Conservation (phyloP, 2,888 invertebrate genomes). For the Pteria penguin region DNA sequence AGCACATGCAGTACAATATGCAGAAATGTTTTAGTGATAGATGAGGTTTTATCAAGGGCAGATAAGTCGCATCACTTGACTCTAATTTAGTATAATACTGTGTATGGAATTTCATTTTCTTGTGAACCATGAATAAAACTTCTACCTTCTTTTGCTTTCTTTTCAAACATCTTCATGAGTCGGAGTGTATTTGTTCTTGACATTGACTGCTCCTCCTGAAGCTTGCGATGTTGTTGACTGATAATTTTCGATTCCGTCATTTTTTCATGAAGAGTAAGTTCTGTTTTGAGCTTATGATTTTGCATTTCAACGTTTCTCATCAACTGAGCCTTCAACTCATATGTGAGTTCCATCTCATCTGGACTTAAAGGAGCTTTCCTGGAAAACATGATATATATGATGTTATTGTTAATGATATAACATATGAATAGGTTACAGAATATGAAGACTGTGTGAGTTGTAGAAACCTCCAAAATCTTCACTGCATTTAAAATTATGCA, state of each 20-base stretch:
- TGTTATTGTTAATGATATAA: too few relatives aligned
- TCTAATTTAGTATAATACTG: too few relatives aligned
- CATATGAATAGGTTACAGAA: too few relatives aligned
- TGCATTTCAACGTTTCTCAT: constrained; percentile 70
- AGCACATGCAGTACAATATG: too few relatives aligned
- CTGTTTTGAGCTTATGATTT: constrained; percentile 67
- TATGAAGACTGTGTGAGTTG: too few relatives aligned
- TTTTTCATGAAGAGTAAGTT: constrained; percentile 68
- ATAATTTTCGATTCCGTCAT: constrained; percentile 62
- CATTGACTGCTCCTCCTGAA: constrained; percentile 61
- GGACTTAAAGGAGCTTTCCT: constrained; percentile 59
- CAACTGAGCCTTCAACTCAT: constrained; percentile 69
- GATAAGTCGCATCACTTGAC: too few relatives aligned
- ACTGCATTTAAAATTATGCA: too few relatives aligned
- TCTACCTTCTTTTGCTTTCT: constrained; percentile 71
- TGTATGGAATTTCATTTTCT: neutral
- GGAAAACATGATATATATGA: too few relatives aligned
- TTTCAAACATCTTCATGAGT: constrained; percentile 70
- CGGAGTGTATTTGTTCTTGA: constrained; percentile 65
- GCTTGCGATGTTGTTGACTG: constrained; percentile 57
- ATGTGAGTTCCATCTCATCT: constrained; percentile 71
- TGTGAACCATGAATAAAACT: constrained; percentile 10
- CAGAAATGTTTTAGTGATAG: too few relatives aligned
- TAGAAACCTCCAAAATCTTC: too few relatives aligned
- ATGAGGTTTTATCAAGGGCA: too few relatives aligned